These are phyloP conservation scores for Achatina immaculata DNA, from an alignment of 1,140 invertebrate species.

Conservation along the genomic window DNA sequence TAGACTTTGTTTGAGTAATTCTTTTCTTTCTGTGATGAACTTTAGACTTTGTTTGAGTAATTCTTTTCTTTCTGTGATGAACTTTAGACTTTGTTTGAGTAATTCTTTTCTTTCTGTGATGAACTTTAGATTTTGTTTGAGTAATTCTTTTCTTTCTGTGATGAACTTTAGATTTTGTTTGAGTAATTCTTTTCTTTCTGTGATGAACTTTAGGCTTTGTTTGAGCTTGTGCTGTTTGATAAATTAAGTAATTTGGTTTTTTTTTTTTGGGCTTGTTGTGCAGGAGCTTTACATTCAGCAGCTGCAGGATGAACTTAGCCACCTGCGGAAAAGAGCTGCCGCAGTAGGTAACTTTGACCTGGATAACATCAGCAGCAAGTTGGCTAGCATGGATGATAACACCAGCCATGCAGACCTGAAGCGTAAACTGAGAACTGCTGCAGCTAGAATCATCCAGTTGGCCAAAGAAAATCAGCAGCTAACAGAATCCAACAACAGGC, in stretches of 20 bases:
- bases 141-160: too few relatives aligned
- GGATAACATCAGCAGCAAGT: slow-evolving; percentile 13
- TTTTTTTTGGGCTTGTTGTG: not conserved
- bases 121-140: too few relatives aligned
- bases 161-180: too few relatives aligned
- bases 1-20: too few relatives aligned
- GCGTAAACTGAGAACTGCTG: slow-evolving; percentile 60
- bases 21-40: too few relatives aligned
- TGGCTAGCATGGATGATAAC: slow-evolving; percentile 4
- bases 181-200: too few relatives aligned
- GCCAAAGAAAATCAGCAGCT: slow-evolving; percentile 68
- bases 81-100: too few relatives aligned
- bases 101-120: too few relatives aligned
- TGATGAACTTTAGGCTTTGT: too few relatives aligned
- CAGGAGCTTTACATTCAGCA: slow-evolving; percentile 71
- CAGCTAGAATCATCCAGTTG: slow-evolving; percentile 63
- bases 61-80: too few relatives aligned
- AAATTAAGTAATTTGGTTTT: not conserved
- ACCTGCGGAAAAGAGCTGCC: slow-evolving; percentile 45
- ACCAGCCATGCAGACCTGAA: slow-evolving; percentile 45
- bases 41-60: too few relatives aligned
- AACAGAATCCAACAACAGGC: slow-evolving; percentile 68
- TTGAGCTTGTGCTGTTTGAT: not conserved
- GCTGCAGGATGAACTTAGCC: slow-evolving; percentile 66
- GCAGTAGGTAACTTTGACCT: not conserved